Percentiles rank a stretch among this genome's conserved stretches.
phyloP scores from a whole-genome alignment of 2,797 vertebrate genomes.

The Amblyopsis hoosieri region DNA sequence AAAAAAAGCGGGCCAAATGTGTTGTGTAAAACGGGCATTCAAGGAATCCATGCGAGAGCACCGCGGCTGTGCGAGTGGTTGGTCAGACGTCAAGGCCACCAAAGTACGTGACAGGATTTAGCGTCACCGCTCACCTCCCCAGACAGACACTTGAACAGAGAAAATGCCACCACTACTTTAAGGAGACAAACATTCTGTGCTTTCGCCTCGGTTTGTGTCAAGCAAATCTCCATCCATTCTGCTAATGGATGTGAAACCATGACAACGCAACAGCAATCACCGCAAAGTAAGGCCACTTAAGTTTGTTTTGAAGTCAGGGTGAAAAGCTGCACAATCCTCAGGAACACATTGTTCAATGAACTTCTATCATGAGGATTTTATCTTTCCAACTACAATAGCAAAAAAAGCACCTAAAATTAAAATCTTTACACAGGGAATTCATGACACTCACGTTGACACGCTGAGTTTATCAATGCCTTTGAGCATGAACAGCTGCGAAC shows the following conservation, averaged over 20 bases:
- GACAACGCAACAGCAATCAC: constrained; percentile 68
- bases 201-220: constrained; percentile 73
- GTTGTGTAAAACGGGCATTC: constrained; percentile 31
- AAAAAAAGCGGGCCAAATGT: constrained; percentile 32
- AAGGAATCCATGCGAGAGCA: constrained; percentile 18
- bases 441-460: constrained; percentile 18
- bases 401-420: constrained; percentile 14
- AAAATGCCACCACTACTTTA: constrained; percentile 60
- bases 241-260: constrained; percentile 76
- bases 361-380: constrained; percentile 18
- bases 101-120: constrained; percentile 63
- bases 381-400: constrained; percentile 20
- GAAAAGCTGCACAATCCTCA: constrained; percentile 51
- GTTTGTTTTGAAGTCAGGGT: constrained; percentile 57
- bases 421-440: constrained; percentile 10
- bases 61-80: constrained; percentile 25
- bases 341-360: constrained; percentile 26
- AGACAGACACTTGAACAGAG: constrained; percentile 56
- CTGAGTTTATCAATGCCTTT: constrained; percentile 20
- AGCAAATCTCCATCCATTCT: constrained; percentile 66
- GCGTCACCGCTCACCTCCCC: constrained; percentile 40
- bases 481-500: constrained; percentile 4
- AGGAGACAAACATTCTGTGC: constrained; percentile 66
- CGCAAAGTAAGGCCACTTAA: constrained; percentile 66
- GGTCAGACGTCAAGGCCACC: constrained; percentile 49